Evolutionary conservation across 1,140 invertebrate species (phyloP), one percentile per base, ranked within the genome.

Genomic region (Teleopsis dalmanni): DNA sequence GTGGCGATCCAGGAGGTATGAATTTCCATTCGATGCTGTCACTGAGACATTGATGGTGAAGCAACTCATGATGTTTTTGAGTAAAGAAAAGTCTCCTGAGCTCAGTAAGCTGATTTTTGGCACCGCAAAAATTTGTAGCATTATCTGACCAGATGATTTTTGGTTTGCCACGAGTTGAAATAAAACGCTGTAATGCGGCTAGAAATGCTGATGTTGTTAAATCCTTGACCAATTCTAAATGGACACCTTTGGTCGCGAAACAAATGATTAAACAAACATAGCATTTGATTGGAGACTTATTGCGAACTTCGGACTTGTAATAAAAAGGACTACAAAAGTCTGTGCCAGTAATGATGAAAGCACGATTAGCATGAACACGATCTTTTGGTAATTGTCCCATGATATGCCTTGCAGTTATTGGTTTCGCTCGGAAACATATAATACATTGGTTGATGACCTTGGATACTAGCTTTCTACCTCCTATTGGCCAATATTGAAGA

Each of bases 151-250:
- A 27, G 11, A 36, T 35, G 33, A 8, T 40, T 36, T 35, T 43
- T 27, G 50, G 47, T 9, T 26, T 49, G 42, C 65, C 69, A 40
- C 70, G 36, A 13, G 57, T 43, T 9, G 54, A 34, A n/a, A 61
- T 55, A 45, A 72, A 72, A 34, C 52, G 50, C 43, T 48, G n/a
- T 18, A 78, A 54, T 2, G 61, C 59, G 10, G 58, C 52, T 3
- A 71, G 19, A 49, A 73, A 71, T 4, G 53, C 57, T 21, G 63
- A 54, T 3, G 60, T 60, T 2, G 62, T 55, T 10, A 71, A 27
- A 48, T 64, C 59, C 1, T 42, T 52, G 66, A 55, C 58, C 58
- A 49, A 62, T 22, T 68, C 38, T 0, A 43, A 14, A 18, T 49
- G 38, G 19, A 49, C 31, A 5, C 31, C 38, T 37, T 57, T 58